Evolutionary conservation across 2,113 vertebrate genomes (phyloP).

Genomic region (Calcarius ornatus): DNA sequence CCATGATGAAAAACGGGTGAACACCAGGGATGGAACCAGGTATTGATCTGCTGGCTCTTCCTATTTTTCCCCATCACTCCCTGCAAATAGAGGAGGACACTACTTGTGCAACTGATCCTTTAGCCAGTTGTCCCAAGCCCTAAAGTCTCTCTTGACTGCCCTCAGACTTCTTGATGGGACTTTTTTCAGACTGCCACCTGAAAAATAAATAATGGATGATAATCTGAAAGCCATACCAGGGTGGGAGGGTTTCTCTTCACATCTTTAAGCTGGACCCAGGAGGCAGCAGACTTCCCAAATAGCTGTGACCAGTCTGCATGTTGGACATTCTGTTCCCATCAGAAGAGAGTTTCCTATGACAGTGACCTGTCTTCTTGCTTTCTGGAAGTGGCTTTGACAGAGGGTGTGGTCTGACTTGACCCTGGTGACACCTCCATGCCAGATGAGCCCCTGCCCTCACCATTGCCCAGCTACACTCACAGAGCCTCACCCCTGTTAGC

Average conservation of each 20-base stretch:
- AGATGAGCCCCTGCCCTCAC: not conserved
- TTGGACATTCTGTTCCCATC: not conserved
- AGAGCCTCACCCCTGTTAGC: not conserved
- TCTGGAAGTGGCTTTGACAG: not conserved
- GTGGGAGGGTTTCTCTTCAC: not conserved
- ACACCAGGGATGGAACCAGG: not conserved
- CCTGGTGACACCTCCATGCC: not conserved
- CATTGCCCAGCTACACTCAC: not conserved
- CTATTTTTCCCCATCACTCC: not conserved
- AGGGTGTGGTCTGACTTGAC: not conserved
- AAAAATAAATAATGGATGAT: not conserved
- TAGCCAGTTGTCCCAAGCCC: fast-evolving
- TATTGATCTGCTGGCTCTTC: not conserved
- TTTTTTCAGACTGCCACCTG: not conserved
- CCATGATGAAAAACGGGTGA: not conserved
- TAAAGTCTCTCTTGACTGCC: not conserved
- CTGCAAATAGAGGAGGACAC: not conserved
- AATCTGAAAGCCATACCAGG: not conserved
- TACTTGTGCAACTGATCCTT: not conserved
- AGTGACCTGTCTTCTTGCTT: not conserved
- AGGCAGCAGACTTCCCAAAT: not conserved
- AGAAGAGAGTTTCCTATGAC: not conserved
- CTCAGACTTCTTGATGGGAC: not conserved
- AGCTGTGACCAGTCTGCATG: not conserved
- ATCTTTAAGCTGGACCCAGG: not conserved